Evolutionary conservation across 2,113 vertebrate species (phyloP).

Genomic region (Channa argus): DNA sequence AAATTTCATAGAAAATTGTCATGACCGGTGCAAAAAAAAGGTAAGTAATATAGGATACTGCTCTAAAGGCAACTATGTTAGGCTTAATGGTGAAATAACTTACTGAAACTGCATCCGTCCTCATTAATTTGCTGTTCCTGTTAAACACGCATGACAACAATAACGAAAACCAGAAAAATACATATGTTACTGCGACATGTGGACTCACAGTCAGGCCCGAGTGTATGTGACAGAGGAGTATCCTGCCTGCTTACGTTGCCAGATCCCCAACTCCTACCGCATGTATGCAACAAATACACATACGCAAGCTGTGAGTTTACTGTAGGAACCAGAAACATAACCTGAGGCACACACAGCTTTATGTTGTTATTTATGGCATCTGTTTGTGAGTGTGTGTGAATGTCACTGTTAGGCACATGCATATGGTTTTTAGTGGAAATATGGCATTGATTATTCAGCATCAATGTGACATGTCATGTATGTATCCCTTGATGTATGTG

Average conservation of each 20-base stretch:
- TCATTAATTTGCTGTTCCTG: no score
- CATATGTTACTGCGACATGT: neutral
- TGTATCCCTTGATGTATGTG: neutral
- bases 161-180: slow-evolving; percentile 8
- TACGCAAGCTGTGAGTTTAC: neutral
- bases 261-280: slow-evolving; percentile 25
- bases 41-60: no score
- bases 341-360: slow-evolving; percentile 31
- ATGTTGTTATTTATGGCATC: slow-evolving; percentile 20
- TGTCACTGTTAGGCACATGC: slow-evolving; percentile 21
- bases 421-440: slow-evolving; percentile 33
- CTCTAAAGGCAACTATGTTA: no score
- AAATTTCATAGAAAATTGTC: no score
- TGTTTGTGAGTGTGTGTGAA: slow-evolving; percentile 1
- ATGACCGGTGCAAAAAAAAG: no score
- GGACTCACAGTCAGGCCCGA: neutral
- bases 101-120: no score
- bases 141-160: neutral
- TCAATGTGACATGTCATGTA: slow-evolving; percentile 32
- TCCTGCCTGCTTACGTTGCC: slow-evolving; percentile 6
- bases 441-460: slow-evolving; percentile 50
- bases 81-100: no score
- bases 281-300: slow-evolving; percentile 1
- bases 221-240: neutral
- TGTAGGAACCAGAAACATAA: slow-evolving; percentile 19